These are phyloP conservation scores for Slavum lentiscoides DNA, from an alignment of 2,888 invertebrate species.

Conservation along the genomic window DNA sequence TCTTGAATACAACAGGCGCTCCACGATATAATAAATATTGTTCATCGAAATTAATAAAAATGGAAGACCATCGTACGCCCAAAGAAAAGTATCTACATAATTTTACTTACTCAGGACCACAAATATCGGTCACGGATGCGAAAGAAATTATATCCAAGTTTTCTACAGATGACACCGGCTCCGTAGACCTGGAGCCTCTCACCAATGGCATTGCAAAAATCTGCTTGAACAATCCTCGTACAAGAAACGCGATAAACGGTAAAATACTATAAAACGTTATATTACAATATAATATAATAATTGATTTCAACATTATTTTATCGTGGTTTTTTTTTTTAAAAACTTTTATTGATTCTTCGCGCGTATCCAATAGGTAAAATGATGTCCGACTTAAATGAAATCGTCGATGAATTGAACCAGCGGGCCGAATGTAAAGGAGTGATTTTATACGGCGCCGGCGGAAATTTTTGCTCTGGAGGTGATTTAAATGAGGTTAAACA, in stretches of 20 bases:
- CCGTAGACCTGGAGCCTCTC: constrained; percentile 59
- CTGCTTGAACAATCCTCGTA: constrained; percentile 60
- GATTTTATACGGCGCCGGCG: constrained; percentile 61
- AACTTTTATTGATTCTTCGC: neutral
- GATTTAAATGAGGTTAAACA: constrained; percentile 61
- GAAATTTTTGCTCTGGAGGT: constrained; percentile 65
- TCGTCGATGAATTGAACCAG: constrained; percentile 60
- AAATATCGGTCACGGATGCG: constrained; percentile 2
- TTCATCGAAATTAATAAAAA: neutral
- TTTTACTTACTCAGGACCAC: constrained; percentile 10
- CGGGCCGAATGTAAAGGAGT: constrained; percentile 62
- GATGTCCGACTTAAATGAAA: constrained; percentile 63
- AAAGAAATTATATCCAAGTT: neutral
- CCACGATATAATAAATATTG: neutral
- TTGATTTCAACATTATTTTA: neutral
- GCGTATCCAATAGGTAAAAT: constrained; percentile 60
- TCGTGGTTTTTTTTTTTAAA: too few relatives aligned
- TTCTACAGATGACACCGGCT: constrained; percentile 57
- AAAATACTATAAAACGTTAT: constrained; percentile 18
- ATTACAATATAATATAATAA: neutral
- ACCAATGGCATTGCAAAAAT: constrained; percentile 61
- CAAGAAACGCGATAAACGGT: constrained; percentile 63
- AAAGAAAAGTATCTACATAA: constrained; percentile 2
- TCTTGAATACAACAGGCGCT: too few relatives aligned
- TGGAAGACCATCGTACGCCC: neutral